Conservation (phyloP, 2,113 vertebrate species). For the Chinchilla lanigera region DNA sequence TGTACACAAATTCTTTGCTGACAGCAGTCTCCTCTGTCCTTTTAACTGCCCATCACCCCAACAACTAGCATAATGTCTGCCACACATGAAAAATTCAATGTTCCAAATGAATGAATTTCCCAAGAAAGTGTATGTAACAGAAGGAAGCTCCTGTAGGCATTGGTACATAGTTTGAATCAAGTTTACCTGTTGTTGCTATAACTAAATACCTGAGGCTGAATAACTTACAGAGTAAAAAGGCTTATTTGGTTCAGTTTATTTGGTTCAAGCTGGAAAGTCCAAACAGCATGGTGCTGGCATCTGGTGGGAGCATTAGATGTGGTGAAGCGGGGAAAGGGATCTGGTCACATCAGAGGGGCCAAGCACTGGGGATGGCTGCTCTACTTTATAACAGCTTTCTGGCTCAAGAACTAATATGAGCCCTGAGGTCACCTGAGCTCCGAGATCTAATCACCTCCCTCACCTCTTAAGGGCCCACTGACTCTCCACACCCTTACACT, state of each 20-base stretch:
- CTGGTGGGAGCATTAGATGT: not conserved
- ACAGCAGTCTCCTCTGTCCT: not conserved
- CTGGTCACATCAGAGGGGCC: too few species aligned
- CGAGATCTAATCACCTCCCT: not conserved
- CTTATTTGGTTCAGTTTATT: not conserved
- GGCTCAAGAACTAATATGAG: not conserved
- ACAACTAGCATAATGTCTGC: not conserved
- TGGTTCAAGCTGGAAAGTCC: not conserved
- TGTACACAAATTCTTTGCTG: not conserved
- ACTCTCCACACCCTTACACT: not conserved
- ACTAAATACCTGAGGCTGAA: not conserved
- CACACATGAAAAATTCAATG: not conserved
- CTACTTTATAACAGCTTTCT: not conserved
- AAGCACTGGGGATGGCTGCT: too few species aligned
- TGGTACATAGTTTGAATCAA: not conserved
- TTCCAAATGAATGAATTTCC: conserved; percentile 7
- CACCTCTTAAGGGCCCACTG: not conserved
- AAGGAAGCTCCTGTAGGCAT: not conserved
- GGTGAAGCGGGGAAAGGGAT: not conserved
- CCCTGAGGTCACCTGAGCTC: not conserved
- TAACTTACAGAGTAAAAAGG: not conserved
- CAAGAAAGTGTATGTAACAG: not conserved
- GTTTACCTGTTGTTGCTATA: not conserved
- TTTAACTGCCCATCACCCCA: not conserved
- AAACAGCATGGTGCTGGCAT: not conserved